Evolutionary conservation across 2,888 invertebrate genomes (phyloP), one percentile per base, ranked within the genome.

Genomic region (Liodrosophila aerea): DNA sequence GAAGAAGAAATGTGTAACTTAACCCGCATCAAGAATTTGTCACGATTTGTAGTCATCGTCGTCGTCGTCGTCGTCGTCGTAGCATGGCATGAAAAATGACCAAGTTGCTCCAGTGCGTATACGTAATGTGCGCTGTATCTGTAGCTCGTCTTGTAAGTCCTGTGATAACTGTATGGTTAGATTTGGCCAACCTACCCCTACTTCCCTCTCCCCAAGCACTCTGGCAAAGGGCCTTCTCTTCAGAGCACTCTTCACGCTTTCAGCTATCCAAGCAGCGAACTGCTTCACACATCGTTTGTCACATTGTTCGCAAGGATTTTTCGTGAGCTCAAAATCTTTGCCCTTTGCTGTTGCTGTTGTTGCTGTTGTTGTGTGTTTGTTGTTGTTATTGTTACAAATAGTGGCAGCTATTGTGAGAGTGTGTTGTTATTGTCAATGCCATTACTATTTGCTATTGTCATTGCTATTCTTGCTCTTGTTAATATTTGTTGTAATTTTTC

Each of bases 11-110:
- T 75, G 61, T 80, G 76, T 76, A 81, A 81, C 71, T 73, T 84
- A 84, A 81, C 80, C 80, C 80, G 71, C 81, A 81, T 81, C 80
- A 81, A 71, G 77, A 81, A 81, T 81, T 81, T 81, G 80, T 81
- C 80, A 81, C 82, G 80, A 81, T 81, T 81, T 84, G 81, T 81
- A 81, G 84, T 81, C 83, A 82, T 70, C 82, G 59, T 43, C 43
- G 22, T 47, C 56, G 41, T 41, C 47, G 46, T 36, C 44, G 49
- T 61, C 63, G 57, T 61, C 62, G 22, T 22, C 22, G 22, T 22
- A 29, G 29, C 16, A n/a, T 64, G 77, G 64, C 64, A 81, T 80
- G 77, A 83, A 81, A 81, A 80, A 83, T 83, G 84, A 80, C 77
- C 80, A 70, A 83, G 74, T 61, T 51, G 52, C 68, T 43, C 43